Evolutionary conservation across 2,113 vertebrate species (phyloP).

Genomic region (Ailurus styani): DNA sequence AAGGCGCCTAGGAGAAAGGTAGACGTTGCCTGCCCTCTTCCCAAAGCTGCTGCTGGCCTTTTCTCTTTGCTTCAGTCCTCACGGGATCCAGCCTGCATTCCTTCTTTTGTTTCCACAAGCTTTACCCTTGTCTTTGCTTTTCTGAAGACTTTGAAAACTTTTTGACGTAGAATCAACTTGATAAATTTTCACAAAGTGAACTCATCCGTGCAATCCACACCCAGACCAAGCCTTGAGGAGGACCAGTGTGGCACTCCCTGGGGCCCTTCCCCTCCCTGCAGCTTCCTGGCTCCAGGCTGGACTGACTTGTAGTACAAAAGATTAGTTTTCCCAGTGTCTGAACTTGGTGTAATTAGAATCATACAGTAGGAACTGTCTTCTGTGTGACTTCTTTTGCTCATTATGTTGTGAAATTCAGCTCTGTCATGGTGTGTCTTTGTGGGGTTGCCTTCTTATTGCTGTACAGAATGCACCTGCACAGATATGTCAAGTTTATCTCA

Average conservation of each 20-base stretch:
- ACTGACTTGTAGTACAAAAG: not conserved
- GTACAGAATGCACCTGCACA: no score
- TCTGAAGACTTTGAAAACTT: not conserved
- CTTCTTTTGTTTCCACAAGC: not conserved
- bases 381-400: not conserved
- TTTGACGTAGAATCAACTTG: not conserved
- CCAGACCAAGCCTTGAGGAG: not conserved
- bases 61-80: not conserved
- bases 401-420: not conserved
- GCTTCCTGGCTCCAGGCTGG: accelerated
- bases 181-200: not conserved
- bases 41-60: not conserved
- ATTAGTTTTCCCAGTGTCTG: not conserved
- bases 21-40: not conserved
- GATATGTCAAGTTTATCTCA: not conserved
- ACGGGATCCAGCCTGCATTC: not conserved
- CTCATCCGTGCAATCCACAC: not conserved
- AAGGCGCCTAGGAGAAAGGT: not conserved
- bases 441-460: not conserved
- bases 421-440: not conserved
- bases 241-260: accelerated
- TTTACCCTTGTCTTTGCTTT: not conserved
- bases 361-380: not conserved
- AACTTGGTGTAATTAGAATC: not conserved
- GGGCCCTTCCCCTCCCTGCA: not conserved